Conservation (phyloP, 2,888 invertebrate species). For the Eretmocerus hayati region DNA sequence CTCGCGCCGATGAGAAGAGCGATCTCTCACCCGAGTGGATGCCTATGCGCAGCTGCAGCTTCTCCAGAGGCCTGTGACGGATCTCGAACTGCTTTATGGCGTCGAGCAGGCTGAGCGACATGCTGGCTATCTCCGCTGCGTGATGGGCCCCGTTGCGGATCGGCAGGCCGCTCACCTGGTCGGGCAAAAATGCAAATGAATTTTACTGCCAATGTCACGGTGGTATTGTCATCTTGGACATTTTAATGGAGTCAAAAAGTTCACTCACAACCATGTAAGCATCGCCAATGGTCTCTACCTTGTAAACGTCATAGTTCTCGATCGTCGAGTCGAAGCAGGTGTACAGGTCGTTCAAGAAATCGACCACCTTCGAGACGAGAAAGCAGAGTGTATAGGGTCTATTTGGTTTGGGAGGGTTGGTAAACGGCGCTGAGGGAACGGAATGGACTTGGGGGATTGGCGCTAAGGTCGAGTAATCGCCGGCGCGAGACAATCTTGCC, state of each 20-base stretch:
- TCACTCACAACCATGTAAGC: slow-evolving; percentile 83
- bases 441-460: no score
- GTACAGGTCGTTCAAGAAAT: slow-evolving; percentile 88
- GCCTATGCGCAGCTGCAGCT: slow-evolving; percentile 80
- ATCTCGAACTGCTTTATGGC: slow-evolving; percentile 82
- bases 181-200: slow-evolving; percentile 12
- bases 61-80: slow-evolving; percentile 77
- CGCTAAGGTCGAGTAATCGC: no score
- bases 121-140: slow-evolving; percentile 88
- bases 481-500: no score
- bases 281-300: slow-evolving; percentile 88
- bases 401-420: no score
- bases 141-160: slow-evolving; percentile 82
- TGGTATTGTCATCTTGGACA: background rate
- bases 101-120: slow-evolving; percentile 80
- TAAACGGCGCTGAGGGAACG: no score
- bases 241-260: background rate
- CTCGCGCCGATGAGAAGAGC: background rate
- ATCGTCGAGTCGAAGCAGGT: slow-evolving; percentile 92
- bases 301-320: slow-evolving; percentile 87
- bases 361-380: slow-evolving; percentile 66
- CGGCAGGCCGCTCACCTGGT: slow-evolving; percentile 77
- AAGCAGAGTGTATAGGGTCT: no score
- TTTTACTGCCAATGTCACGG: background rate
- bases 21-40: slow-evolving; percentile 68